A percentile compares a stretch with the other conserved stretches of the same genome.
Evolutionary conservation across 2,797 vertebrate genomes (phyloP).

Genomic region (Cetoscarus ocellatus): DNA sequence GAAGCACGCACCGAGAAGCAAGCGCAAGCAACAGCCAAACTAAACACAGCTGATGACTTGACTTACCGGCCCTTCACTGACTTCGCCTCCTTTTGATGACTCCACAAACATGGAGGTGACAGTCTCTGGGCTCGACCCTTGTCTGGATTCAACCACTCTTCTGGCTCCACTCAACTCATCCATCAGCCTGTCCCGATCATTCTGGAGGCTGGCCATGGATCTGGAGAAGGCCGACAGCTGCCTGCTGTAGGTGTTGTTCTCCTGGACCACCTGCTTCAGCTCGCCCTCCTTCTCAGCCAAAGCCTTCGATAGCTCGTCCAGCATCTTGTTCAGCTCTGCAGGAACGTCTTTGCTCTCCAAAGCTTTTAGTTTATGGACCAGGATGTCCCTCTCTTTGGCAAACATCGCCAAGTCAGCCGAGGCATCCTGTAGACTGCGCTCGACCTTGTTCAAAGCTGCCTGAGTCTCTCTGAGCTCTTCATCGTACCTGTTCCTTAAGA

Average conservation of each 20-base stretch:
- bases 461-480: conserved; percentile 82
- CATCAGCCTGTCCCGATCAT: conserved; percentile 88
- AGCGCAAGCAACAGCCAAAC: conserved; percentile 59
- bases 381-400: conserved; percentile 78
- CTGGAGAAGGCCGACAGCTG: conserved; percentile 89
- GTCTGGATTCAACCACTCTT: conserved; percentile 73
- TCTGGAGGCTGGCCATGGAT: conserved; percentile 91
- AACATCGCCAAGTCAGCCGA: conserved; percentile 74
- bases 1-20: conserved; percentile 47
- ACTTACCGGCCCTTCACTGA: conserved; percentile 83
- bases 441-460: conserved; percentile 73
- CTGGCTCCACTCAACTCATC: conserved; percentile 83
- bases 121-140: conserved; percentile 63
- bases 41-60: conserved; percentile 58
- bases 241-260: conserved; percentile 78
- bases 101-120: conserved; percentile 38
- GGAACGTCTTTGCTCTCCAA: conserved; percentile 73
- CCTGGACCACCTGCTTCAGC: conserved; percentile 75
- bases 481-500: conserved; percentile 82
- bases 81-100: conserved; percentile 67
- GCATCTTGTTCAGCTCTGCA: conserved; percentile 70
- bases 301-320: conserved; percentile 80
- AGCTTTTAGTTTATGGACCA: conserved; percentile 63
- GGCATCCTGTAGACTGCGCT: conserved; percentile 76
- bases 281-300: conserved; percentile 80